Conservation (phyloP, 2,888 invertebrate genomes). For the Arenicola marina region DNA sequence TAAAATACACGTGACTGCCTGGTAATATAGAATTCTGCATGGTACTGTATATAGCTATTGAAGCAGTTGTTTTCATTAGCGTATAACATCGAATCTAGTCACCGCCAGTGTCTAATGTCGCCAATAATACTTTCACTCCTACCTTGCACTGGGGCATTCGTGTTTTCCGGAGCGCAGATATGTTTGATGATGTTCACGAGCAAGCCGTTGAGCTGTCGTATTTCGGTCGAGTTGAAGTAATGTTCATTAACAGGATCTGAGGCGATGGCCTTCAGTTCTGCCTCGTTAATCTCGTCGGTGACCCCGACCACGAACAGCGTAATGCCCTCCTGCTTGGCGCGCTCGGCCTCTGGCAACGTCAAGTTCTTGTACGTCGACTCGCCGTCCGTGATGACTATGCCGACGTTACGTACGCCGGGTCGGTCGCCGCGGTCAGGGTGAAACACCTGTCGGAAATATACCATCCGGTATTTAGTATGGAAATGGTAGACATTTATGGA, state of each 20-base stretch:
- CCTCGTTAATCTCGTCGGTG: constrained; percentile 16
- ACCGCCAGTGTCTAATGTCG: too few species aligned
- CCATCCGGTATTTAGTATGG: too few species aligned
- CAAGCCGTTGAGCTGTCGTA: constrained; percentile 9
- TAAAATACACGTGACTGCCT: too few species aligned
- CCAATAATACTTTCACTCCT: too few species aligned
- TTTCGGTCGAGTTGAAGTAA: constrained; percentile 20
- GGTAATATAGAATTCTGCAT: too few species aligned
- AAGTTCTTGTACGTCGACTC: constrained; percentile 12
- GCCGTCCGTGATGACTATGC: constrained; percentile 23
- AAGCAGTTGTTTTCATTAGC: too few species aligned
- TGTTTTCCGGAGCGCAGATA: constrained; percentile 10
- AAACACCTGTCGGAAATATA: too few species aligned
- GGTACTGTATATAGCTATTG: too few species aligned
- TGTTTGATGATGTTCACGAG: constrained; percentile 5
- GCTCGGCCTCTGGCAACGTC: constrained; percentile 16
- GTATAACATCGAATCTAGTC: too few species aligned
- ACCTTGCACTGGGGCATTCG: too few species aligned
- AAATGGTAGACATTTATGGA: too few species aligned
- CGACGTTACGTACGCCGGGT: constrained; percentile 16
- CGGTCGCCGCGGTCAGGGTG: constrained; percentile 12
- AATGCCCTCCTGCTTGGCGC: constrained; percentile 9
- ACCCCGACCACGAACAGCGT: constrained; percentile 18
- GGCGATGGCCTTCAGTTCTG: constrained; percentile 13
- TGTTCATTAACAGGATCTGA: constrained; percentile 8